These are phyloP conservation scores for Drosophila heteroneura DNA, from an alignment of 2,888 invertebrate genomes.

Conservation along the genomic window DNA sequence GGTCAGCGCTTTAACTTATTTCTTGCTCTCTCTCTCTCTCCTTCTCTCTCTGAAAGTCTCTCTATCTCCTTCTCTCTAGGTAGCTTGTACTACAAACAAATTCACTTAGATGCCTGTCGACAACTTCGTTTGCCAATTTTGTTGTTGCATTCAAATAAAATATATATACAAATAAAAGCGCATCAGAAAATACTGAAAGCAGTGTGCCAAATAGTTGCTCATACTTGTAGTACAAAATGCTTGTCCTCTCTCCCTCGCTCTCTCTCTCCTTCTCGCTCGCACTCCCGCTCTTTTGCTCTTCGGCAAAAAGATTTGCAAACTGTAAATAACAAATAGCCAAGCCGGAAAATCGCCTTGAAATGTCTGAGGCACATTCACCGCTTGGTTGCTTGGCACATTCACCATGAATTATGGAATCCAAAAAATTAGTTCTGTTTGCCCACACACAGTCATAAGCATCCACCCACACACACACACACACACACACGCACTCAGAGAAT, in stretches of 20 bases:
- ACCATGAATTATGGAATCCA: conserved; percentile 65
- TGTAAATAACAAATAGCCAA: conserved; percentile 57
- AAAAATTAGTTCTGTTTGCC: conserved; percentile 55
- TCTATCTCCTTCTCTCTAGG: conserved; percentile 21
- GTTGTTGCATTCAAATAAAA: conserved; percentile 44
- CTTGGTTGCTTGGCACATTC: conserved; percentile 18
- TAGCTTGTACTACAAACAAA: conserved; percentile 53
- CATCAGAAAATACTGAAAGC: conserved; percentile 45
- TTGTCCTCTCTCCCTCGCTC: neutral
- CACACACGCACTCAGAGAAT: conserved; percentile 4
- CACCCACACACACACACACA: conserved; percentile 21
- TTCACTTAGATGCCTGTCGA: conserved; percentile 74
- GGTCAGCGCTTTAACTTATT: conserved; percentile 55
- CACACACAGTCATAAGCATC: conserved; percentile 36
- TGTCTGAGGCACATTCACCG: conserved; percentile 66
- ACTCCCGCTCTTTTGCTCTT: conserved; percentile 27
- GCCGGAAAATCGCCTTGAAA: conserved; percentile 74
- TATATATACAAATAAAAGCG: conserved; percentile 49
- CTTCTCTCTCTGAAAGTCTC: neutral
- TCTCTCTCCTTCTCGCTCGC: neutral
- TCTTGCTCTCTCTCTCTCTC: conserved; percentile 2
- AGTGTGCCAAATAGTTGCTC: conserved; percentile 69
- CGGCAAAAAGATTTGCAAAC: conserved; percentile 42
- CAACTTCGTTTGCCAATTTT: conserved; percentile 68
- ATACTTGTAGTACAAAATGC: conserved; percentile 18